These are phyloP conservation scores for Tinea semifulvella DNA, from an alignment of 2,888 invertebrate species.

Conservation along the genomic window DNA sequence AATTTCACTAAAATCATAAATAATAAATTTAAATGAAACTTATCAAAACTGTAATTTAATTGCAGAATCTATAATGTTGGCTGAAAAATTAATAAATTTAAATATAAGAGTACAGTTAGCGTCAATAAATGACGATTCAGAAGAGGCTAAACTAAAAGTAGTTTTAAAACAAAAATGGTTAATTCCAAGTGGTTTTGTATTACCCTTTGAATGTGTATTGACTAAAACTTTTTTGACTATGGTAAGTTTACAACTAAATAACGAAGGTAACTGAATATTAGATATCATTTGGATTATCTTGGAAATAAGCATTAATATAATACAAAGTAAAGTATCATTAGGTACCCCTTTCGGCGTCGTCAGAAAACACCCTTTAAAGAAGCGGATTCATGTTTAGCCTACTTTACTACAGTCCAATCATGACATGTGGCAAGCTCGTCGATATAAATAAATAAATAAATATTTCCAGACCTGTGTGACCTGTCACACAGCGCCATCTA, in stretches of 20 bases:
- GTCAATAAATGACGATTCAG: background rate
- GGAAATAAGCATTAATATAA: too few species aligned
- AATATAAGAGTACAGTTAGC: background rate
- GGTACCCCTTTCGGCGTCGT: too few species aligned
- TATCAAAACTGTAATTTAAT: background rate
- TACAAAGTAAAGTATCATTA: too few species aligned
- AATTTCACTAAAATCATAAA: background rate
- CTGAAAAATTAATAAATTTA: background rate
- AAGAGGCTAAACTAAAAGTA: background rate
- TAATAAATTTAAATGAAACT: background rate
- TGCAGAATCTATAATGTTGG: background rate
- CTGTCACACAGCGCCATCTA: too few species aligned
- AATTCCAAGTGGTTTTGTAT: background rate
- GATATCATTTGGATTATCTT: too few species aligned
- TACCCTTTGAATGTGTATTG: background rate
- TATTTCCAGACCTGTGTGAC: too few species aligned
- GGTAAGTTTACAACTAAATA: background rate
- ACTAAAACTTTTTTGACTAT: background rate
- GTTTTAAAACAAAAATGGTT: background rate
- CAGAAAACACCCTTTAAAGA: too few species aligned
- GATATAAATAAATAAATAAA: too few species aligned
- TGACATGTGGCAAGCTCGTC: too few species aligned
- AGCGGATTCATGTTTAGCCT: too few species aligned
- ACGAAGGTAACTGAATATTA: too few species aligned
- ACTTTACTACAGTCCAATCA: too few species aligned